Base-by-base conservation (phyloP, 2,113 vertebrate species). In the Lampris megalopsis region DNA sequence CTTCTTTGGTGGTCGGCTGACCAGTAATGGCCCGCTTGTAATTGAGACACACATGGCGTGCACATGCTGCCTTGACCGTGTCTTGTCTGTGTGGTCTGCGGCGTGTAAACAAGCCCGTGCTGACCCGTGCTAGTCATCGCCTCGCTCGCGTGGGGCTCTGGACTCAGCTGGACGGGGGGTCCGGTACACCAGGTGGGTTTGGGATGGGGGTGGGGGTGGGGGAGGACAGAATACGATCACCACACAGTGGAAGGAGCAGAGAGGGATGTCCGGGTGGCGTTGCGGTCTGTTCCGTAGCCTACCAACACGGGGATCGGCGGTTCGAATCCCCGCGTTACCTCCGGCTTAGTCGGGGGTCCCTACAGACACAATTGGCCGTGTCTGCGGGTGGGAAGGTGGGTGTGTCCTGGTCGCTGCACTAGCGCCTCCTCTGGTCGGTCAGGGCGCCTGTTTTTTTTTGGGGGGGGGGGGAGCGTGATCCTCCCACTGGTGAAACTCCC, bases 51-150 rank as follows among this genome's bases (percentile, higher is more conserved):
- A 93, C 91, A 90, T 92, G 92, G 92, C 1, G 40, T 79, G 52
- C 90, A 91, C 73, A 79, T 92, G 91, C 76, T 70, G 80, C 67
- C 86, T 61, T 80, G 82, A 84, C 79, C 37, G 66, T 82, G 89
- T 89, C 88, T 90, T 86, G 87, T 92, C 88, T 92, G 91, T 92
- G 89, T 89, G 88, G 87, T 91, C 92, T 82, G 71, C 74, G 80
- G 85, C 77, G 88, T 91, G 84, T 91, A 91, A 92, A 93, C 89
- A 90, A 85, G 80, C 86, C 83, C 68, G 38, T 75, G 59, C 87
- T 91, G 89, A 91, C 86, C 87, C 79, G 66, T 66, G 35, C 84
- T 68, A 83, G 82, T 95, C 89, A 88, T 91, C 87, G 72, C 88
- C 88, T 89, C 48, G 6, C 83, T 84, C 76, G 73, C 85, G 80